Evolutionary conservation across 2,888 invertebrate species (phyloP), one percentile per base, ranked within the genome.

Genomic region (Mythimna lalbum): DNA sequence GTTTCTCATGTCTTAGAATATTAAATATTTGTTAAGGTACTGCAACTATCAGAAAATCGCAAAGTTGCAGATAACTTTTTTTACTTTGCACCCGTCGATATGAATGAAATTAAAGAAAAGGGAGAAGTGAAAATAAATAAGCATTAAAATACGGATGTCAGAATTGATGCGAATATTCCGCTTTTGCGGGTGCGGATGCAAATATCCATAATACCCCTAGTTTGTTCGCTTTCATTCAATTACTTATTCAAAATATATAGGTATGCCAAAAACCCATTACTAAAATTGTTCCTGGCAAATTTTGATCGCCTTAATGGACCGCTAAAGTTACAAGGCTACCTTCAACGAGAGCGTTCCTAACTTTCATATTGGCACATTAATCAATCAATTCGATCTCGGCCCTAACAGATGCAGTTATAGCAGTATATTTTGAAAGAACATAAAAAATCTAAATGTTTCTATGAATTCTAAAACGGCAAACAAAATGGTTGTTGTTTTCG

Each of bases 291-390:
- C 52, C 50, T 53, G 43, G 27, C 14, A 78, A 56, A 55, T 68
- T 70, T 65, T 52, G 33, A 72, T 77, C 56, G 39, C 72, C 50
- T 55, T 55, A 78, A 77, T 79, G 55, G 78, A 62, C 39, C 33
- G 47, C 55, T 47, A 43, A 81, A 68, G 59, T 72, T 65, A 65
- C 59, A 77, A 77, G 82, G 78, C 17, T 43, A 63, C 17, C 63
- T 49, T 53, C 31, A 39, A 47, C 19, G 59, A 63, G 43, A 53
- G 39, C 49, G 66, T 43, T 50, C 43, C 36, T 53, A 72, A 72
- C 64, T 68, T 81, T 79, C 59, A 68, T 62, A 79, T 79, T 78
- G 78, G 68, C 19, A 73, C 73, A 79, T 81, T 78, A 78, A 79
- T 78, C 82, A 78, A 79, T 70, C 70, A 66, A 74, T 47, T n/a